phyloP scores from a whole-genome alignment of 2,888 invertebrate genomes.

The Arrhopalites spinosus region DNA sequence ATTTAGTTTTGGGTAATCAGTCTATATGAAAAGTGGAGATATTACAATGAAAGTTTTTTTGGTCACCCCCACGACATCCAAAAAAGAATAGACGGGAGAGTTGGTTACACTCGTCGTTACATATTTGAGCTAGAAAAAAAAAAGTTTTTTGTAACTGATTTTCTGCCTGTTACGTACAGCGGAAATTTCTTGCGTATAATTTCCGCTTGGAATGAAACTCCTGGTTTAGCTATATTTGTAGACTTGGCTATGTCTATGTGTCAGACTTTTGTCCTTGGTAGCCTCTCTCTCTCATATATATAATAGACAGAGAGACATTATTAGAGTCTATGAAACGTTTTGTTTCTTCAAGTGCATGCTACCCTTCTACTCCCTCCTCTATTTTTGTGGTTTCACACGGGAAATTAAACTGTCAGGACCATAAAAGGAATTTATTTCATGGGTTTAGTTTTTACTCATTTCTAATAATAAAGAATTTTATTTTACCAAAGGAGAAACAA shows the following conservation, averaged over 20 bases:
- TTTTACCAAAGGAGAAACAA: too few species aligned
- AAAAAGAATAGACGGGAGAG: too few species aligned
- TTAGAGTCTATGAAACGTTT: neutral
- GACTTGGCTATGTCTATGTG: neutral
- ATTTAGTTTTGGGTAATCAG: too few species aligned
- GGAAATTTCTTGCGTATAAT: slow-evolving; percentile 30
- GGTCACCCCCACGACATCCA: too few species aligned
- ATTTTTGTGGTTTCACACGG: slow-evolving; percentile 25
- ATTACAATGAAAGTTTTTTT: too few species aligned
- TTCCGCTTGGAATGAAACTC: slow-evolving; percentile 18
- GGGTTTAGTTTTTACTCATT: neutral
- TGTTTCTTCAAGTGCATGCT: neutral
- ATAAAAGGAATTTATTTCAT: slow-evolving; percentile 11
- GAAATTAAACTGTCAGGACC: slow-evolving; percentile 33
- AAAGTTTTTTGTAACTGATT: slow-evolving; percentile 20
- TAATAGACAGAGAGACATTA: neutral
- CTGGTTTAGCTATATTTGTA: neutral
- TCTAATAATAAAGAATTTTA: neutral
- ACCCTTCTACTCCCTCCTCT: neutral
- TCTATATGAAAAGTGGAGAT: too few species aligned
- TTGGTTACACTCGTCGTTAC: neutral
- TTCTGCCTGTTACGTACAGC: slow-evolving; percentile 12
- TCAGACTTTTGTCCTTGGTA: slow-evolving; percentile 17
- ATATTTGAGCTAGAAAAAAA: neutral
- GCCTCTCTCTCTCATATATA: neutral